Evolutionary conservation across 2,888 invertebrate genomes (phyloP), one percentile per base, ranked within the genome.

Genomic region (Brachyptera risi): DNA sequence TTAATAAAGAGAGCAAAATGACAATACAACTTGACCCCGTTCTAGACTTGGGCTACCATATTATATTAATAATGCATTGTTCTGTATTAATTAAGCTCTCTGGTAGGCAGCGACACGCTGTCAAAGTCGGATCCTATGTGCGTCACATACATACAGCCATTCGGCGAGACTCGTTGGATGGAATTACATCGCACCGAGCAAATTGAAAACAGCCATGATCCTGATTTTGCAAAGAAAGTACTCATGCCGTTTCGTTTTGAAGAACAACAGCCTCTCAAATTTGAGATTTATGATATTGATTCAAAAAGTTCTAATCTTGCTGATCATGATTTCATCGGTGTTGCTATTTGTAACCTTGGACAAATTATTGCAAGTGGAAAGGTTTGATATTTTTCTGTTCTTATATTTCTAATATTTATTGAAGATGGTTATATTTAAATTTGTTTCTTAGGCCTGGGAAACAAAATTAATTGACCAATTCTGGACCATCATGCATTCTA

Each of bases 81-180:
- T 9, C 5, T 40, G 15, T 54, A 21, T 49, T 15, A 31, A 65
- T 67, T 1, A 69, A 80, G 79, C 60, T 73, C 75, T 59, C 67
- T 81, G 19, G 64, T 68, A 40, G 76, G 80, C 61, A 73, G 71
- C 65, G 81, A 82, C 71, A 67, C 78, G 2, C 69, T 80, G 44
- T 80, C 80, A 1, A 81, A 81, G 68, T 80, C 80, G 13, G 82
- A 82, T 67, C 81, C 82, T 1, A 73, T 80, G 71, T 78, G 78
- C 71, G 74, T 77, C 1, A 69, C 74, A 2, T 76, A 71, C 65
- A 69, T 73, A 56, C 72, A 76, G 57, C 74, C 73, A 37, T 71
- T 72, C 61, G 75, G 74, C 15, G 68, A 71, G 37, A 71, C 68
- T 31, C 68, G 70, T 56, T 77, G 74, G 72, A 67, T 70, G 3